Evolutionary conservation across 2,888 invertebrate species (phyloP).

Genomic region (Nomada hirtipes): DNA sequence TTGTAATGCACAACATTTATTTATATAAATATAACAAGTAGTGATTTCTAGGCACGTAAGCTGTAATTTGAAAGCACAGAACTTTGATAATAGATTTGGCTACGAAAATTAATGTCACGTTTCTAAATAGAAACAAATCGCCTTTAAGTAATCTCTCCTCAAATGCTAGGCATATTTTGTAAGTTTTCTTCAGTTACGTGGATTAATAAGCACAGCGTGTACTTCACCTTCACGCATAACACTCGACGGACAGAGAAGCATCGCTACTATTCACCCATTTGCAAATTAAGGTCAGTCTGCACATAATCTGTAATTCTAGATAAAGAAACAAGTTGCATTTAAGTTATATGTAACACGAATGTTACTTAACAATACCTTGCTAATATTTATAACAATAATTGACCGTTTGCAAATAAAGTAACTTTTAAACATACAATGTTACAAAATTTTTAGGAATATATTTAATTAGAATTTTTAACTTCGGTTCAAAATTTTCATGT

Average conservation of each 20-base stretch:
- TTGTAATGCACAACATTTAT: slow-evolving; percentile 31
- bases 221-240: slow-evolving; percentile 69
- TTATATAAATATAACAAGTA: slow-evolving; percentile 18
- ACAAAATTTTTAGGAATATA: neutral
- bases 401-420: neutral
- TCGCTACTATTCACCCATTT: slow-evolving; percentile 75
- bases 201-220: slow-evolving; percentile 71
- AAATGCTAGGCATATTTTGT: slow-evolving; percentile 53
- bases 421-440: neutral
- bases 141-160: slow-evolving; percentile 29
- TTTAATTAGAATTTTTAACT: neutral
- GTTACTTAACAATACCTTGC: neutral
- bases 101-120: slow-evolving; percentile 15
- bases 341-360: neutral
- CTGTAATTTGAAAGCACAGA: slow-evolving; percentile 33
- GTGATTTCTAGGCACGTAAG: slow-evolving; percentile 17
- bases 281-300: slow-evolving; percentile 77
- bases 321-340: slow-evolving; percentile 22
- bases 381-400: neutral
- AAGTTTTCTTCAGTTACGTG: slow-evolving; percentile 58
- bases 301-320: slow-evolving; percentile 59
- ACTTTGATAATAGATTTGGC: slow-evolving; percentile 13
- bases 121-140: neutral
- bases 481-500: neutral
- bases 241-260: slow-evolving; percentile 69